phyloP scores from a whole-genome alignment of 2,797 vertebrate species.

The Tachyglossus aculeatus region DNA sequence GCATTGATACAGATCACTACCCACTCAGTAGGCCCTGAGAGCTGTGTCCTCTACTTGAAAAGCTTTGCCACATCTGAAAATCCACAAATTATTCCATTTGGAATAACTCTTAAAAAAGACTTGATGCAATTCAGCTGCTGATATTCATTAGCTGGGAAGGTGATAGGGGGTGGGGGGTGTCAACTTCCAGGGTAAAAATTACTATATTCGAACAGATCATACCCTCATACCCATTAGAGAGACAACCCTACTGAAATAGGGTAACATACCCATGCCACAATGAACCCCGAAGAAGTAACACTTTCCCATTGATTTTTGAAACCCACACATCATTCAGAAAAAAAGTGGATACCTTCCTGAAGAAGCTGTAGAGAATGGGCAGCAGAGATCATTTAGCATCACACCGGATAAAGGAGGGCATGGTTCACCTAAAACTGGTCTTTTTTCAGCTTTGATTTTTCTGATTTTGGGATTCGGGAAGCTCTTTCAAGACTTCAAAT shows the following conservation, averaged over 20 bases:
- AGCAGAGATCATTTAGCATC: too few relatives aligned
- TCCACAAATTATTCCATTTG: not conserved
- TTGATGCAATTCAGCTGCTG: conserved; percentile 12
- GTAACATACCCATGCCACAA: too few relatives aligned
- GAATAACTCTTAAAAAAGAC: conserved; percentile 26
- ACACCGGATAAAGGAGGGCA: not conserved
- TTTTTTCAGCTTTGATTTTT: not conserved
- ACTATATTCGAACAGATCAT: not conserved
- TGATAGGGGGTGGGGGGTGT: too few relatives aligned
- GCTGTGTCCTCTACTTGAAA: not conserved
- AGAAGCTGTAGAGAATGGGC: too few relatives aligned
- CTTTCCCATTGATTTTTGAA: too few relatives aligned
- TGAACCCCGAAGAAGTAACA: too few relatives aligned
- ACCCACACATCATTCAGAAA: too few relatives aligned
- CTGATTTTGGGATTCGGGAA: not conserved
- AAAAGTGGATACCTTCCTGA: too few relatives aligned
- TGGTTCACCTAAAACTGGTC: not conserved
- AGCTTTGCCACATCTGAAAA: not conserved
- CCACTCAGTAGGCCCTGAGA: not conserved
- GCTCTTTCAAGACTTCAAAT: not conserved
- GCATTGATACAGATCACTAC: not conserved
- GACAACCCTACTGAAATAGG: too few relatives aligned
- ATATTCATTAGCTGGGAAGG: too few relatives aligned
- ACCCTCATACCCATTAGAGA: too few relatives aligned
- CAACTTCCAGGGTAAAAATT: not conserved